Evolutionary conservation across 2,888 invertebrate species (phyloP), one percentile per base, ranked within the genome.

Genomic region (Pyrrhosoma nymphula): DNA sequence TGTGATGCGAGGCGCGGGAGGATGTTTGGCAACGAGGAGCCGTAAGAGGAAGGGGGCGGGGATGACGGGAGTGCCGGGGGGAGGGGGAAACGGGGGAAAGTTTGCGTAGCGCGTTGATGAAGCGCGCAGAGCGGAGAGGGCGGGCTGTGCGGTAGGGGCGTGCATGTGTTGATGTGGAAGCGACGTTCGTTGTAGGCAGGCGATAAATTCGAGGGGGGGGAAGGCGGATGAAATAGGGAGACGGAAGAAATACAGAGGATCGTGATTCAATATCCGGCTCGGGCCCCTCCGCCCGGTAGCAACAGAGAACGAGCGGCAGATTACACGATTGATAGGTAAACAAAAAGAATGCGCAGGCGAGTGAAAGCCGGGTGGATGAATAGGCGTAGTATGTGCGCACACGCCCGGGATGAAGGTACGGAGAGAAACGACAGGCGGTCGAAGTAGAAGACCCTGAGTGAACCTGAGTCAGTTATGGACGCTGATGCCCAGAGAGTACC

Each of bases 251-350:
- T 89, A 47, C 35, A 55, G 55, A 12, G 60, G 56, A 55, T 89
- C 89, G 89, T 89, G 89, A 89, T 89, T 89, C 89, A 89, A 47
- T 89, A 89, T 89, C 89, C 89, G 55, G 55, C 30, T 35, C 35
- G 30, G 75, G 75, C 35, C 35, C 75, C 35, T 69, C 69, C 69
- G 8, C 47, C 60, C 60, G 75, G 75, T 16, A 16, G 60, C 60
- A 20, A 8, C 60, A 12, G 20, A 60, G 69, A 23, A 35, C 82
- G 82, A 16, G 82, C 82, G 82, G 82, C 26, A 3, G 82, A 35
- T n/a, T 18, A 30, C 30, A 35, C 82, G 18, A 2, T 8, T 20
- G 69, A 8, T 35, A 35, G n/a, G 89, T 8, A 89, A 89, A 20
- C 16, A 47, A 88, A 16, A 89, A 26, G 26, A n/a, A 89, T n/a